Base-by-base conservation (phyloP, 2,113 vertebrate genomes). In the Tragulus kanchil region DNA sequence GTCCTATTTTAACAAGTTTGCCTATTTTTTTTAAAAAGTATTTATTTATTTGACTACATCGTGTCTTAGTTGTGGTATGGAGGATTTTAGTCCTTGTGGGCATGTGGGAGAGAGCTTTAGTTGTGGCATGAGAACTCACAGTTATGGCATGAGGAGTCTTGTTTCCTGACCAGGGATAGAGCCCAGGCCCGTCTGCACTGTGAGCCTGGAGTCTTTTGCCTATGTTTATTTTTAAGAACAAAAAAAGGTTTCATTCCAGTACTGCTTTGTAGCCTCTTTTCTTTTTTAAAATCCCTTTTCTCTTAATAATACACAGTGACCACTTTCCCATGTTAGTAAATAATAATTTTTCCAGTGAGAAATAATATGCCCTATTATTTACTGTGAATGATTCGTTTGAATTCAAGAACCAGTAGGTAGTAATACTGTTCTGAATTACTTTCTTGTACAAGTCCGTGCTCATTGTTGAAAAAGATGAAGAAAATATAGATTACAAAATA, bases 401-500 rank as follows among this genome's bases (percentile, higher is more conserved):
- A 12, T 83, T 82, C 90, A 90, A 75, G 36, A 90, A 65, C 50
- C 13, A 4, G 25, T 31, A 67, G 50, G 19, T 73, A 50, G 50
- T 59, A 94, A 71, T 67, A 58, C 36, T 65, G 16, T 90, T 90
- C 26, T 62, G 62, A 21, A 52, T 94, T 89, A 89, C 62, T 77
- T 65, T 84, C 21, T 84, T 90, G 9, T 58, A 79, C 23, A 54
- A 71, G 71, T 54, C 56, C 71, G 3, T 62, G 83, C 45, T 91
- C 25, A 50, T 85, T 69, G 23, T 95, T 65, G 61, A n/a, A 69
- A 69, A 67, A 90, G 16, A 90, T 78, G 64, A 58, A 85, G 93
- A 50, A 90, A 85, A 85, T 79, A 17, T 1, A 69, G n/a, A 67
- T 69, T 67, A 42, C 54, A 64, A 77, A 95, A 78, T 67, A 67